Conservation (phyloP, 2,888 invertebrate species). For the Hyalella azteca region DNA sequence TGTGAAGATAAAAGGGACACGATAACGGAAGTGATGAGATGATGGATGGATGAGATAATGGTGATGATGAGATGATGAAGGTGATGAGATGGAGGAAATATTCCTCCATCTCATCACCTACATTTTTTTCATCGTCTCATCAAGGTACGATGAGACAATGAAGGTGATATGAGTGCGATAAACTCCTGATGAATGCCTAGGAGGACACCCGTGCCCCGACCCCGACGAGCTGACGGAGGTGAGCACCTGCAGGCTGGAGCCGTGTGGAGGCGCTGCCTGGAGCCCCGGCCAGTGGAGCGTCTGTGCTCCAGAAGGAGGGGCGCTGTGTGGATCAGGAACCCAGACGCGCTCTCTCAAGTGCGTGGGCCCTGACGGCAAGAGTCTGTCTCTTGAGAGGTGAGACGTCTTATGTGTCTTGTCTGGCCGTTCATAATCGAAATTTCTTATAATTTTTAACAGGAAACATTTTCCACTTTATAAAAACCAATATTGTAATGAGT, state of each 20-base stretch:
- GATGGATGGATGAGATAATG: too few relatives aligned
- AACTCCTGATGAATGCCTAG: constrained; percentile 61
- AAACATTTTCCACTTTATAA: too few relatives aligned
- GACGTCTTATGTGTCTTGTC: too few relatives aligned
- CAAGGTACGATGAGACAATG: neutral
- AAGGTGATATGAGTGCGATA: neutral
- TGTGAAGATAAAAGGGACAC: too few relatives aligned
- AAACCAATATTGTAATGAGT: neutral
- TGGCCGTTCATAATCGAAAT: too few relatives aligned
- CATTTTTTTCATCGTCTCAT: too few relatives aligned
- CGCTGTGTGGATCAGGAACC: constrained; percentile 46
- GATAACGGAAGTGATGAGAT: too few relatives aligned
- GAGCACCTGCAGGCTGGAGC: constrained; percentile 65
- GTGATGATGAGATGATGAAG: too few relatives aligned
- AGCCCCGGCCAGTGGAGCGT: constrained; percentile 57
- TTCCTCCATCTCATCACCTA: too few relatives aligned
- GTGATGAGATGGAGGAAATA: too few relatives aligned
- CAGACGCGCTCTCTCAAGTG: constrained; percentile 46
- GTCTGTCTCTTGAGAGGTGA: constrained; percentile 44
- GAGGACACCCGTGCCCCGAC: constrained; percentile 69
- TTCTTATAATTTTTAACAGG: too few relatives aligned
- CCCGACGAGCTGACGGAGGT: constrained; percentile 68
- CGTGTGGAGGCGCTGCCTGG: constrained; percentile 60
- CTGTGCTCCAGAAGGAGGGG: constrained; percentile 51
- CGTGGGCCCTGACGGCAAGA: constrained; percentile 41